Base-by-base conservation (phyloP, 2,888 invertebrate genomes). In the Pseudoips prasinana region DNA sequence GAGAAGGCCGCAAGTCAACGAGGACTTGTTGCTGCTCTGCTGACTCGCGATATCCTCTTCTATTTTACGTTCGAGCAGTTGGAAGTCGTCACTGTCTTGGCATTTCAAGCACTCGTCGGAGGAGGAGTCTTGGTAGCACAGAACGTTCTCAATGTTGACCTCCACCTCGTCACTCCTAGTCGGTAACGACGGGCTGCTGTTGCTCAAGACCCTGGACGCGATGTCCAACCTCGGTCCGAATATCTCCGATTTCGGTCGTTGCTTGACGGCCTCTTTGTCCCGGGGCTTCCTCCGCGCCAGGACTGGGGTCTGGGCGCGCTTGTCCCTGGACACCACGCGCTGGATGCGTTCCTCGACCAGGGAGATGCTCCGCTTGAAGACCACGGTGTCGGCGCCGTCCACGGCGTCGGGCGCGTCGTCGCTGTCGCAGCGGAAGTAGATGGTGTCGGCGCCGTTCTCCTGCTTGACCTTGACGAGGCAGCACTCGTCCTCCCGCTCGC, bases 391-490 rank as follows among this genome's bases (percentile, higher is more conserved):
- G 20, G 7, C 4, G 3, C 75, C 78, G 59, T 86, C 86, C 14
- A 80, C 58, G 1, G 79, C 81, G 58, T 86, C 87, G 0, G 73
- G 54, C 0, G 82, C 79, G 23, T 83, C 87, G 63, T 83, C 87
- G 63, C 73, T 76, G 57, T 87, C 86, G 44, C 85, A 84, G 5
- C 80, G 60, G 64, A 76, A 75, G 65, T 84, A 86, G 11, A 89
- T 73, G 1, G 80, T 75, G 63, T 89, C 87, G 49, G 84, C 84
- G 7, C 81, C 84, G 56, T 81, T 81, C 40, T 89, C 88, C 49
- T 83, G 84, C 55, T 84, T 83, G 9, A 89, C 76, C 58, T 83
- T 83, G 44, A 85, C 58, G 32, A 89, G 81, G 57, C 89, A 89
- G 69, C 89, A 89, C 19, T 89, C 87, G 65, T 84, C 81, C 25